These are phyloP conservation scores for Brenthis hecate DNA, from an alignment of 2,888 invertebrate species.

Conservation along the genomic window DNA sequence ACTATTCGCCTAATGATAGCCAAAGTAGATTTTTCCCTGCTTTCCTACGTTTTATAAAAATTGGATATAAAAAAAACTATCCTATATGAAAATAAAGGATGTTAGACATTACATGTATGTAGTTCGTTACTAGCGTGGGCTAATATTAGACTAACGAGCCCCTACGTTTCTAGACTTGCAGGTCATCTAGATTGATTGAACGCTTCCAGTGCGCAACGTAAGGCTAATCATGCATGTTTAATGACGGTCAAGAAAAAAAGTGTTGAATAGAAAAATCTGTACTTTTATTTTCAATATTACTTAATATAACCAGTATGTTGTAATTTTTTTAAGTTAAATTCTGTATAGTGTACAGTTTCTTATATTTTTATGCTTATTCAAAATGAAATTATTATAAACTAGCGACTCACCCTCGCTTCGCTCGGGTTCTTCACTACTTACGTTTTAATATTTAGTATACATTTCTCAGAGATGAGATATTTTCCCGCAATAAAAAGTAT, in stretches of 20 bases:
- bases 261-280: conserved; percentile 34
- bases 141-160: conserved; percentile 61
- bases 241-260: conserved; percentile 25
- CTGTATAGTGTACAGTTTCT: too few relatives aligned
- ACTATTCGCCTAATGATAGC: too few relatives aligned
- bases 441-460: too few relatives aligned
- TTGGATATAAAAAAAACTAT: conserved; percentile 13
- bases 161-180: conserved; percentile 63
- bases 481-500: too few relatives aligned
- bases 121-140: conserved; percentile 48
- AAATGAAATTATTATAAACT: too few relatives aligned
- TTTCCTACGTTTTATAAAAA: conserved; percentile 7
- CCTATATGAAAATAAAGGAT: conserved; percentile 39
- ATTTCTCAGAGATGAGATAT: too few relatives aligned
- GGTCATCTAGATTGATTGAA: conserved; percentile 74
- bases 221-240: conserved; percentile 49
- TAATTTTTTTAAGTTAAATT: too few relatives aligned
- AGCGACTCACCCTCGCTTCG: too few relatives aligned
- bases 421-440: too few relatives aligned
- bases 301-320: too few relatives aligned
- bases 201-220: conserved; percentile 65
- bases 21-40: background rate
- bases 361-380: too few relatives aligned
- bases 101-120: conserved; percentile 40
- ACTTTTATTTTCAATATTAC: conserved; percentile 5